These are phyloP conservation scores for Parasteatoda tepidariorum DNA, from an alignment of 1,140 invertebrate species.

Conservation along the genomic window DNA sequence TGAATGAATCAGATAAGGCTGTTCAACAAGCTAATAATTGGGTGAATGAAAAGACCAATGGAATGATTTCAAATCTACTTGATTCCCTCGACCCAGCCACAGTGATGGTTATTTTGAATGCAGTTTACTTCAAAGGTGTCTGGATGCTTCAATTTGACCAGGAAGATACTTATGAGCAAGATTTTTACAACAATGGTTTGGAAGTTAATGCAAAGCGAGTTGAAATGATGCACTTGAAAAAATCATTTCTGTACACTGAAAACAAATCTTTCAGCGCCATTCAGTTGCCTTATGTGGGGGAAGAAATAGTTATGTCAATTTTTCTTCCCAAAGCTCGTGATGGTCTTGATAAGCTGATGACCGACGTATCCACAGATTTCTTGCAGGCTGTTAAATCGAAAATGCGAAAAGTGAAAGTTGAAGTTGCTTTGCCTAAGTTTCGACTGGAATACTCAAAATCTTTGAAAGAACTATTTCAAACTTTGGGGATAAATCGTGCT, in stretches of 20 bases:
- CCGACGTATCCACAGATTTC: neutral
- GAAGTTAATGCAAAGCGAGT: conserved; percentile 81
- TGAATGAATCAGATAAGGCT: neutral
- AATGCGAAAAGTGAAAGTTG: conserved; percentile 38
- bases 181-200: conserved; percentile 62
- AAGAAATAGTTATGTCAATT: conserved; percentile 66
- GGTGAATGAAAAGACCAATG: conserved; percentile 61
- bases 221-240: conserved; percentile 85
- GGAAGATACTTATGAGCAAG: conserved; percentile 10
- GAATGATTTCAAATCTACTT: conserved; percentile 63
- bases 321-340: conserved; percentile 64
- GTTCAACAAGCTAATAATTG: conserved; percentile 59
- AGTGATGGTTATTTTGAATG: conserved; percentile 64
- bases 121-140: conserved; percentile 66
- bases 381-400: neutral
- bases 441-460: conserved; percentile 60
- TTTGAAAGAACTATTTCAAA: conserved; percentile 54
- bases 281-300: conserved; percentile 78
- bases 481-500: conserved; percentile 62
- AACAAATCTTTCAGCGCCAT: conserved; percentile 74
- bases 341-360: conserved; percentile 43
- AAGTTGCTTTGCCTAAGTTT: conserved; percentile 64
- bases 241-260: conserved; percentile 75
- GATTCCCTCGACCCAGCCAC: conserved; percentile 60
- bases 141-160: conserved; percentile 61